A percentile compares a stretch with the other conserved stretches of the same genome.
These are phyloP conservation scores for Miichthys miiuy DNA, from an alignment of 2,797 vertebrate genomes.

Conservation along the genomic window DNA sequence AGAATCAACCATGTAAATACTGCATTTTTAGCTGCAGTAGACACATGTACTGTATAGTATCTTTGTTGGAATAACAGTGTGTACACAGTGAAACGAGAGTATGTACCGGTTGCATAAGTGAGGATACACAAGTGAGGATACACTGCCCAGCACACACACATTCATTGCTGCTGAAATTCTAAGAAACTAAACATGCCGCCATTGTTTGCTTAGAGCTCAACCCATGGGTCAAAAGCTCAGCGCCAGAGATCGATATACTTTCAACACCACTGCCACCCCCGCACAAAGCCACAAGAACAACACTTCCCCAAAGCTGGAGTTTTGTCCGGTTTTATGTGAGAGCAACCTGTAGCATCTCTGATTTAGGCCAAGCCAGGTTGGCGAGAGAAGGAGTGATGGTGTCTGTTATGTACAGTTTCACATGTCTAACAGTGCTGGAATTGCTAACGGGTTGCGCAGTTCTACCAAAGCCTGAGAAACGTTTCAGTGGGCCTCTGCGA, in stretches of 20 bases:
- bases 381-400: constrained; percentile 20
- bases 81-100: constrained; percentile 1
- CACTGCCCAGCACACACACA: constrained; percentile 27
- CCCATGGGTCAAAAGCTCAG: constrained; percentile 75
- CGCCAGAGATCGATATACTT: constrained; percentile 76
- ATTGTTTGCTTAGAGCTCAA: constrained; percentile 76
- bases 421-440: not conserved
- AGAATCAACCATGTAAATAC: constrained; percentile 2
- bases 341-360: constrained; percentile 24
- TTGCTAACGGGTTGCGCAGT: constrained; percentile 10
- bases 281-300: constrained; percentile 45
- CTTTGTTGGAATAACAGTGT: not conserved
- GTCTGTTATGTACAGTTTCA: constrained; percentile 9
- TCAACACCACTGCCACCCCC: constrained; percentile 67
- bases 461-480: constrained; percentile 11
- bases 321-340: constrained; percentile 49
- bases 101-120: constrained; percentile 51
- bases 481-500: not conserved
- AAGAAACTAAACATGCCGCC: constrained; percentile 55
- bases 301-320: constrained; percentile 55
- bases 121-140: constrained; percentile 35
- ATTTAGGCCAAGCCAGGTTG: constrained; percentile 33
- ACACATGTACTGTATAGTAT: not conserved
- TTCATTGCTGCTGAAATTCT: constrained; percentile 52
- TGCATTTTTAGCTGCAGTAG: not conserved